phyloP scores from a whole-genome alignment of 1,140 invertebrate genomes.

The Centruroides vittatus region DNA sequence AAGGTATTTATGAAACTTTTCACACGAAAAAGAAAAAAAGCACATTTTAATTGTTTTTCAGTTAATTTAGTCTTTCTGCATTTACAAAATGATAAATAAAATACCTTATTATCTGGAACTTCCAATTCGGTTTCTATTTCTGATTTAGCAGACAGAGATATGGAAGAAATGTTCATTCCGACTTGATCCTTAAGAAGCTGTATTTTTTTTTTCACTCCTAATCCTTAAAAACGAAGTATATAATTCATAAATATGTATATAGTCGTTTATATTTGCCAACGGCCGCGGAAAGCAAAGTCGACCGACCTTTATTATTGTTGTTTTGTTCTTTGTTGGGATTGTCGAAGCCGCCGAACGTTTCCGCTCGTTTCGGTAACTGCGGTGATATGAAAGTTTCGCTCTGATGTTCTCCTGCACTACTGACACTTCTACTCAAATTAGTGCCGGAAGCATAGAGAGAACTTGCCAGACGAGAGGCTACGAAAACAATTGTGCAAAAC shows the following conservation, averaged over 20 bases:
- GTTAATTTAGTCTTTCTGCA: too few relatives aligned
- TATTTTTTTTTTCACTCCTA: too few relatives aligned
- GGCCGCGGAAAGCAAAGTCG: neutral
- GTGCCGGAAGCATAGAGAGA: constrained; percentile 51
- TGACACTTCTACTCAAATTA: constrained; percentile 69
- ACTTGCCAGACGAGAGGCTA: constrained; percentile 52
- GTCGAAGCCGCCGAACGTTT: constrained; percentile 91
- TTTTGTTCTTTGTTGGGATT: constrained; percentile 11
- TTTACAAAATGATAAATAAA: too few relatives aligned
- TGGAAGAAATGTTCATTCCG: too few relatives aligned
- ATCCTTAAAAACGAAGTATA: constrained; percentile 1
- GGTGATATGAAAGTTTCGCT: constrained; percentile 65
- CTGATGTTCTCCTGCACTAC: constrained; percentile 78
- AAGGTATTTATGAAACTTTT: too few relatives aligned
- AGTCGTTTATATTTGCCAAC: neutral
- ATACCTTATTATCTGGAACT: too few relatives aligned
- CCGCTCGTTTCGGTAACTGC: constrained; percentile 71
- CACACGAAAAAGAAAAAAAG: too few relatives aligned
- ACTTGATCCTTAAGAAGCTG: too few relatives aligned
- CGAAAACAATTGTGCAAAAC: constrained; percentile 10
- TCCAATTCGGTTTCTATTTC: too few relatives aligned
- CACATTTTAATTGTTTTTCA: too few relatives aligned
- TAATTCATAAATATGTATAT: neutral
- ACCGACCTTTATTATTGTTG: constrained; percentile 1
- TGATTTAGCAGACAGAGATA: too few relatives aligned